Base-by-base conservation (phyloP, 53 echinoderm and acorn worm genomes). In the Paracentrotus lividus region DNA sequence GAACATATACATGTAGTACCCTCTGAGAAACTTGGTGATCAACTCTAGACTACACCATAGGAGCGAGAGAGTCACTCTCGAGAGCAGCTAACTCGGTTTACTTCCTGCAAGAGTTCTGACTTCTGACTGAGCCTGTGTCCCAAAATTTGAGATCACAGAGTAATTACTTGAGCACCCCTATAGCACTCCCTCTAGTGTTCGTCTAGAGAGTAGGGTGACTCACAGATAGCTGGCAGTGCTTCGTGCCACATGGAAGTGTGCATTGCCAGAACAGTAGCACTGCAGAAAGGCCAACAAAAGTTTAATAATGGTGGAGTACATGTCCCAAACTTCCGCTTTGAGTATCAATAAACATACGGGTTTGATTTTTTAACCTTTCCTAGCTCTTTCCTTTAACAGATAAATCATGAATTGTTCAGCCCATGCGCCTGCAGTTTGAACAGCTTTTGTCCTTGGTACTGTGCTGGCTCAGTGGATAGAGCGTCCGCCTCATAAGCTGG, bases 51-150 rank as follows among this genome's bases (percentile, higher is more conserved):
- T 16, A 40, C 18, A 72, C 3, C 40, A 20, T 15, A 38, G 33
- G 3, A 2, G 72, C 36, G 69, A 34, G 32, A 66, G 9, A 4
- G 31, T 31, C 31, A 31, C 20, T 32, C 72, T 72, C 18, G 5
- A 4, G 16, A 38, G 72, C 40, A 72, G 40, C 72, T 72, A 40
- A 72, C 40, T 72, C 5, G 40, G 38, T 9, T n/a, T 21, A 38
- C 72, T 72, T 72, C 72, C 72, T 72, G 21, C 36, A 40, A 40
- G 72, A 72, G 72, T 72, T 72, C 72, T 72, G n/a, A n/a, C n/a
- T n/a, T n/a, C n/a, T n/a, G n/a, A n/a, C n/a, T n/a, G 72, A 72
- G 40, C 72, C 18, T 72, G 36, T 72, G 72, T 72, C 72, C 15
- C 72, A 14, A 36, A 10, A n/a, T n/a, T n/a, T n/a, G n/a, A n/a